Evolutionary conservation across 2,797 vertebrate species (phyloP), one percentile per base, ranked within the genome.

Genomic region (Gadopsis marmoratus): DNA sequence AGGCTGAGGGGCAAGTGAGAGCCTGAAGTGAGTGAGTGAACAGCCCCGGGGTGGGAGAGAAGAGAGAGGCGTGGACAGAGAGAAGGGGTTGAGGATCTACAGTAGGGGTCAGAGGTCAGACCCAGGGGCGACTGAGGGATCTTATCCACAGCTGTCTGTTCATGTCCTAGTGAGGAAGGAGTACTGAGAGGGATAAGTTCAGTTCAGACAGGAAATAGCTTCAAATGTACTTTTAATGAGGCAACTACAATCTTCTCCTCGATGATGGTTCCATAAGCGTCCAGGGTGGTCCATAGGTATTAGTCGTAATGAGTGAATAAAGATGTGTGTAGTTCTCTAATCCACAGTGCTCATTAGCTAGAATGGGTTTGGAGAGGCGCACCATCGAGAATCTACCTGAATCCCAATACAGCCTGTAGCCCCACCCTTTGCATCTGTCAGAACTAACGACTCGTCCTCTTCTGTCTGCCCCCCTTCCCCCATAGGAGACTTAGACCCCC

Each of bases 221-320:
- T 86, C 59, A 88, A 90, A 93, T 94, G 83, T 81, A 83, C 74
- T 91, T 92, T 93, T 93, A 94, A 93, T 91, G 92, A 93, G 92
- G 86, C 85, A 84, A 87, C 90, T 89, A 84, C 71, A 85, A 77
- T 91, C 76, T 66, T 90, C 69, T 88, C 61, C 78, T 85, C 31
- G 19, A 86, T 84, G 85, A 83, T 55, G 41, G 82, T 85, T 92
- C 79, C 66, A 74, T 91, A 89, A 92, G 84, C 90, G 87, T 83
- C 64, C 85, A 66, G 31, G 88, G 84, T 86, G 85, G 86, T 91
- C 92, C 91, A 87, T 76, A 89, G 87, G 89, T 89, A 92, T 92
- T 91, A 91, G 83, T 78, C 3, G 19, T 92, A 94, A 94, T 90
- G 91, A 93, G 77, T 76, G 71, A 91, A 89, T 85, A 76, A 92